Evolutionary conservation across 1,140 invertebrate species (phyloP), one percentile per base, ranked within the genome.

Genomic region (Dreissena polymorpha): DNA sequence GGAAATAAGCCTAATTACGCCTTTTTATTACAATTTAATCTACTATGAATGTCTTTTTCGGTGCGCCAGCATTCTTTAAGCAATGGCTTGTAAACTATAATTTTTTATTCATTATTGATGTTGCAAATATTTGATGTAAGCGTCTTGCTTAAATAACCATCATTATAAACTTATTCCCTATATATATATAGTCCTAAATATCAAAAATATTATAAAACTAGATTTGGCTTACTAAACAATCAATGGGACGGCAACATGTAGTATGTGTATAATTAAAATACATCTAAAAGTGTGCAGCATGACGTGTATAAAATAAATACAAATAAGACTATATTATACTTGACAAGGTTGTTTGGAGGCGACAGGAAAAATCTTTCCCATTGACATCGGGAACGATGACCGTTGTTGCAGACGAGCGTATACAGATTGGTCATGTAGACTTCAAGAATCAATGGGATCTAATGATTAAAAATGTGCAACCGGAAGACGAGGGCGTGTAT

Each of bases 321-420:
- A 3, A 50, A 53, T 51, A 23, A 16, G 29, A 18, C 13, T 53
- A 39, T 39, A n/a, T 80, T 10, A n/a, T 39, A 39, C 39, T 39
- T 39, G 39, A 5, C 39, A 39, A 90, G 89, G 87, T 90, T 13
- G 86, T 90, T 65, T 90, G 89, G 89, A 72, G 89, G 21, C 68
- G 80, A 27, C 69, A 74, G 12, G 87, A 88, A 2, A 88, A 88
- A 39, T 84, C 85, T 1, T 87, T 88, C 60, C 88, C 88, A 13
- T 53, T 90, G 60, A 90, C 89, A 49, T 86, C 88, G 16, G 87
- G 88, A 14, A 83, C 77, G 13, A 81, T 84, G 77, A 82, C 85
- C 8, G 88, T 85, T 64, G 85, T 90, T 14, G 87, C 86, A 69
- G 87, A 90, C 77, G 73, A 72, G 0, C 39, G 86, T 39, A 71